These are phyloP conservation scores for Amiota communis DNA, from an alignment of 2,888 invertebrate species.

Conservation along the genomic window DNA sequence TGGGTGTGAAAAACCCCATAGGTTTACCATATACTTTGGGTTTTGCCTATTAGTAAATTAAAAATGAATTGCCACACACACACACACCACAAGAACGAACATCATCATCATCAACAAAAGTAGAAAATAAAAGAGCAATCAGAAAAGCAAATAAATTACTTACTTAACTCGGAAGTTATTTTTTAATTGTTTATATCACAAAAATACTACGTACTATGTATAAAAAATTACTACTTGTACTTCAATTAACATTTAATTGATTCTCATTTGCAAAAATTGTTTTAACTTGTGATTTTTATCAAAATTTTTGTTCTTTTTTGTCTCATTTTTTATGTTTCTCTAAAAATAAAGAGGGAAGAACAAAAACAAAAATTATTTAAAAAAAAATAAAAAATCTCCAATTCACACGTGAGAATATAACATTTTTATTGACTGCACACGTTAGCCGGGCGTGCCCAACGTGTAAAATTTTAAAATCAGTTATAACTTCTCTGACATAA, in stretches of 20 bases:
- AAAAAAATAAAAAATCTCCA: no score
- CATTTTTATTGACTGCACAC: not conserved
- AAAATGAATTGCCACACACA: slow-evolving; percentile 2
- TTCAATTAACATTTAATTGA: slow-evolving; percentile 7
- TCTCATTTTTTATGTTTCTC: not conserved
- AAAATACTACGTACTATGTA: not conserved
- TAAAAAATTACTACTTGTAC: not conserved
- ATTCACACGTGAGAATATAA: no score
- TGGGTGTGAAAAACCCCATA: slow-evolving; percentile 16
- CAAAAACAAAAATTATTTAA: no score
- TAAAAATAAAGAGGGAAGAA: not conserved
- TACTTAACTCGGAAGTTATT: slow-evolving; percentile 7
- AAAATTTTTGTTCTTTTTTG: not conserved
- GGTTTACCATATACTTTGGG: no score
- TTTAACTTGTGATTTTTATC: not conserved
- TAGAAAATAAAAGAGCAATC: not conserved
- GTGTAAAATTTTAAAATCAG: slow-evolving; percentile 1
- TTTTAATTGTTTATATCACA: not conserved
- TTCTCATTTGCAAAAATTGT: not conserved
- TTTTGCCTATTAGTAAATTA: slow-evolving; percentile 21
- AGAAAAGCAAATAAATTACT: not conserved
- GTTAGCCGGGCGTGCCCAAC: not conserved
- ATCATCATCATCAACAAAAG: not conserved
- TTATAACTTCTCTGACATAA: not conserved
- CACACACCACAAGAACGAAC: not conserved